phyloP scores from a whole-genome alignment of 2,113 vertebrate genomes.

The Sorex fumeus region DNA sequence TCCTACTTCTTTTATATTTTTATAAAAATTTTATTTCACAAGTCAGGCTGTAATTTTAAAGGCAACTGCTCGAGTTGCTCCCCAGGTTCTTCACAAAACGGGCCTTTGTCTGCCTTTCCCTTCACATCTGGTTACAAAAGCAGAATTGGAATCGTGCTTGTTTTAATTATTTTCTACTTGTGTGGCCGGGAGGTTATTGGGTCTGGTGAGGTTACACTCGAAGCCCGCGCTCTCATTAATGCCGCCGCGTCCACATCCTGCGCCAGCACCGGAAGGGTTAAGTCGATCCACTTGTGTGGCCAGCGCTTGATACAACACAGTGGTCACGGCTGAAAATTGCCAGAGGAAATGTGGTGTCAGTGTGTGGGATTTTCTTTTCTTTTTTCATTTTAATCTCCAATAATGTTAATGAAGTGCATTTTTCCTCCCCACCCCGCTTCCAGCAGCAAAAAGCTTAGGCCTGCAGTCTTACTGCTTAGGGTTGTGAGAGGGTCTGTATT shows the following conservation, averaged over 20 bases:
- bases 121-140: conserved; percentile 88
- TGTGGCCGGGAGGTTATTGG: conserved; percentile 91
- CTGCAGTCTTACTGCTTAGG: conserved; percentile 58
- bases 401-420: conserved; percentile 84
- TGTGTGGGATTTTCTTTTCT: conserved; percentile 66
- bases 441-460: conserved; percentile 75
- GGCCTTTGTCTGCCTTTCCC: conserved; percentile 82
- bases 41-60: conserved; percentile 74
- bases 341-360: conserved; percentile 85
- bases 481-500: conserved; percentile 65
- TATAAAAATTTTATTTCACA: conserved; percentile 65
- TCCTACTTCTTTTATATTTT: neutral
- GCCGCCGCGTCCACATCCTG: conserved; percentile 86
- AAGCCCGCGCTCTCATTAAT: conserved; percentile 86
- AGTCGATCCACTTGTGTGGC: conserved; percentile 91
- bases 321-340: conserved; percentile 85
- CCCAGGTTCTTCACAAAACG: conserved; percentile 82
- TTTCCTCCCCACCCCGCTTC: conserved; percentile 62
- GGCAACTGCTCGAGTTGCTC: conserved; percentile 67
- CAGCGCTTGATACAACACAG: conserved; percentile 84
- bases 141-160: conserved; percentile 84
- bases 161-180: conserved; percentile 92
- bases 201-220: conserved; percentile 86
- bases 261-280: conserved; percentile 71
- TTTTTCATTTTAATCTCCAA: conserved; percentile 60